phyloP scores from a whole-genome alignment of 2,797 vertebrate genomes.

The Sebastes vulpes region DNA sequence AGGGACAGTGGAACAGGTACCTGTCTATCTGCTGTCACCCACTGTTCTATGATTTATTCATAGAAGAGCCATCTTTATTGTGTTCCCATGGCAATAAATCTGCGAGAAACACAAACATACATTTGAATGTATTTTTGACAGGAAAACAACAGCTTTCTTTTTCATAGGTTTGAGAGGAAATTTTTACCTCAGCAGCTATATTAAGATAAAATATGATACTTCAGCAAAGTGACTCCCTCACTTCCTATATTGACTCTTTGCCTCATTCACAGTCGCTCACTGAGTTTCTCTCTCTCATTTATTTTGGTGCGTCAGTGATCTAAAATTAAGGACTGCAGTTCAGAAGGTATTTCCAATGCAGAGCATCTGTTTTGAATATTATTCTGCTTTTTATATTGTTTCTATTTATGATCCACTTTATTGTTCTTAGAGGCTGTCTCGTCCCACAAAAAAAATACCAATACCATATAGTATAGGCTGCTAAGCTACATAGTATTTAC shows the following conservation, averaged over 20 bases:
- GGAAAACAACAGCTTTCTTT: neutral
- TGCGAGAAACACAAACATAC: neutral
- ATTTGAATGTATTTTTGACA: neutral
- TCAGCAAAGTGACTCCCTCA: neutral
- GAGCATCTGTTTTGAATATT: neutral
- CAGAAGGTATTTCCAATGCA: neutral
- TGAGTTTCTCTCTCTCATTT: neutral
- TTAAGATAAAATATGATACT: neutral
- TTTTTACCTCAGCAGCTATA: neutral
- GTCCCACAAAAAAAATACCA: neutral
- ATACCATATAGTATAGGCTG: neutral
- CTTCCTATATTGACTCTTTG: neutral
- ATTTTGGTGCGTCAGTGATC: slow-evolving; percentile 16
- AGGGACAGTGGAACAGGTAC: no score
- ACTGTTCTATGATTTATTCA: neutral
- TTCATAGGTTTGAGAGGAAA: neutral
- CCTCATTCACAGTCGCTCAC: neutral
- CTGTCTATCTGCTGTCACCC: neutral
- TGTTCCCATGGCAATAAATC: neutral
- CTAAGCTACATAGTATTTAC: neutral
- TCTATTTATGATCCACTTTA: slow-evolving; percentile 10
- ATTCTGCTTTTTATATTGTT: neutral
- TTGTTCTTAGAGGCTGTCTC: neutral
- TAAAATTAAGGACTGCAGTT: slow-evolving; percentile 20
- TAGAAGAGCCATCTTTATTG: neutral